Percentiles rank a stretch among this genome's conserved stretches.
Evolutionary conservation across 2,888 invertebrate genomes (phyloP).

Genomic region (Macrophya annulata): DNA sequence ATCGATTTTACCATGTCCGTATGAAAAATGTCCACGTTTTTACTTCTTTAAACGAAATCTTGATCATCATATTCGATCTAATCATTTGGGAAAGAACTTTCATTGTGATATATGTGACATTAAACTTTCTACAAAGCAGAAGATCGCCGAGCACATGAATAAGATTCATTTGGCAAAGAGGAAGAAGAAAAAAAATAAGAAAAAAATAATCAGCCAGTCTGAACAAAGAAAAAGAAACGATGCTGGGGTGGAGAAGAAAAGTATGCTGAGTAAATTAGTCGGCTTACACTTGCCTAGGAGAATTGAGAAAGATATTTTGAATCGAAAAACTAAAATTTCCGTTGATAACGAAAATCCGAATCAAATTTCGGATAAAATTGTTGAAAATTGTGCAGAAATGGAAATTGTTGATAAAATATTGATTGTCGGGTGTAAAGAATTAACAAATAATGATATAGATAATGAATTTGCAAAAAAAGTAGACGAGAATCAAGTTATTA

Average conservation of each 20-base stretch:
- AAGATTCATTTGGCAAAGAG: slow-evolving; percentile 61
- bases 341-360: background rate
- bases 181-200: slow-evolving; percentile 51
- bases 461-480: background rate
- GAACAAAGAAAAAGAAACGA: slow-evolving; percentile 65
- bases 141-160: slow-evolving; percentile 66
- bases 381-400: background rate
- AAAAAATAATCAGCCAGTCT: slow-evolving; percentile 35
- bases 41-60: slow-evolving; percentile 83
- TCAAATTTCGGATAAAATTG: background rate
- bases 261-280: slow-evolving; percentile 64
- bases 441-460: background rate
- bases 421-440: background rate
- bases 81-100: slow-evolving; percentile 80
- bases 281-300: slow-evolving; percentile 65
- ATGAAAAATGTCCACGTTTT: slow-evolving; percentile 77
- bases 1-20: slow-evolving; percentile 72
- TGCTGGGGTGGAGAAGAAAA: slow-evolving; percentile 66
- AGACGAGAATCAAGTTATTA: background rate
- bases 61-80: slow-evolving; percentile 81
- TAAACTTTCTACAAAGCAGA: slow-evolving; percentile 64
- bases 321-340: slow-evolving; percentile 57
- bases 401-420: background rate
- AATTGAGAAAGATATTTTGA: slow-evolving; percentile 62
- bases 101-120: slow-evolving; percentile 69